Evolutionary conservation across 2,797 vertebrate genomes (phyloP).

Genomic region (Tachyglossus aculeatus): DNA sequence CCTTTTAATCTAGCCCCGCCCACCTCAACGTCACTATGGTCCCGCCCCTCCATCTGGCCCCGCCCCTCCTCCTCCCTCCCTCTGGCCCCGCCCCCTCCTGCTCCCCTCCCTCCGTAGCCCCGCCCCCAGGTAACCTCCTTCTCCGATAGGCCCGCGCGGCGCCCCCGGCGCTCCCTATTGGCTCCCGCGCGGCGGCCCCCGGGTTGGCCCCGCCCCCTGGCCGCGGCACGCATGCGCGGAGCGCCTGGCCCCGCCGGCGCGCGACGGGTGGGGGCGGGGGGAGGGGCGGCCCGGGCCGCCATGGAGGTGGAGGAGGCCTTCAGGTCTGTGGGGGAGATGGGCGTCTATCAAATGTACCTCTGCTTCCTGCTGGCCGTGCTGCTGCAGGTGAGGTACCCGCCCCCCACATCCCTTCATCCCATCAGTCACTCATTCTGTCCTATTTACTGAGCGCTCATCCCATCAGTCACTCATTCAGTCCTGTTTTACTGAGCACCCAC

Average conservation of each 20-base stretch:
- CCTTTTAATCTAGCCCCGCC: no score
- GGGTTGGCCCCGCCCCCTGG: background rate
- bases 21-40: no score
- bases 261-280: background rate
- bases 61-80: background rate
- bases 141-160: no score
- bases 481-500: no score
- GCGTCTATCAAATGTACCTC: conserved; percentile 77
- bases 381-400: conserved; percentile 73
- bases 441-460: no score
- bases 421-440: no score
- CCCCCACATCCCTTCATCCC: no score
- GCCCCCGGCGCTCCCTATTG: no score
- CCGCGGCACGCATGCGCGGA: background rate
- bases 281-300: background rate
- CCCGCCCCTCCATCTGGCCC: background rate
- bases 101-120: no score
- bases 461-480: no score
- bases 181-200: background rate
- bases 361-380: conserved; percentile 76
- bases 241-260: background rate
- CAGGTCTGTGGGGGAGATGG: conserved; percentile 76
- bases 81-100: background rate
- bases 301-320: conserved; percentile 82
- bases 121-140: no score